A percentile compares a stretch with the other conserved stretches of the same genome.
phyloP scores from a whole-genome alignment of 2,888 invertebrate species.

The Deilephila elpenor region DNA sequence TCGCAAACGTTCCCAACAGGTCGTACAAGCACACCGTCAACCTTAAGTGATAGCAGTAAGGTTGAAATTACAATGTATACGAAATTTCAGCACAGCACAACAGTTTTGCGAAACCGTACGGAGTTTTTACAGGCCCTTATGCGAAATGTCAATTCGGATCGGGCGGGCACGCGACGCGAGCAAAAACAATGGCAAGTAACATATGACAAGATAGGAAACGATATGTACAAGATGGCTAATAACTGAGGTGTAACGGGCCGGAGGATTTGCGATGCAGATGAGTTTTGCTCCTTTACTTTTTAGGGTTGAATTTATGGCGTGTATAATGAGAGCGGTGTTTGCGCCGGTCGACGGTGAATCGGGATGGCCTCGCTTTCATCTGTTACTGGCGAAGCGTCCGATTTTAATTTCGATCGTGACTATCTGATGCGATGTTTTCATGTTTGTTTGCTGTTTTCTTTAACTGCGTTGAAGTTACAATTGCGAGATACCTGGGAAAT shows the following conservation, averaged over 20 bases:
- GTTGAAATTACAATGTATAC: slow-evolving; percentile 40
- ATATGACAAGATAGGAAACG: slow-evolving; percentile 73
- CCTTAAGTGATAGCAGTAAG: slow-evolving; percentile 42
- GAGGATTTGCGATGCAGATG: slow-evolving; percentile 25
- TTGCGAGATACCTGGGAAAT: too few relatives aligned
- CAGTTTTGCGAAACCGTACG: slow-evolving; percentile 57
- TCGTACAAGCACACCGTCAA: slow-evolving; percentile 19
- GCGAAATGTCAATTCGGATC: slow-evolving; percentile 81
- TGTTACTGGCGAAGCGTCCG: not conserved
- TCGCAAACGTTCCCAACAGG: slow-evolving; percentile 47
- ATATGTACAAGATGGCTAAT: slow-evolving; percentile 65
- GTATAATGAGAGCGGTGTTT: slow-evolving; percentile 21
- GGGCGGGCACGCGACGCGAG: slow-evolving; percentile 56
- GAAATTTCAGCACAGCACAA: slow-evolving; percentile 17
- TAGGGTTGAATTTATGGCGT: slow-evolving; percentile 10
- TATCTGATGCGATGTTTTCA: not conserved
- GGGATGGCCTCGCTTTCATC: slow-evolving; percentile 15
- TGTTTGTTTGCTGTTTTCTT: not conserved
- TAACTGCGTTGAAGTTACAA: not conserved
- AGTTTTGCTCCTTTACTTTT: slow-evolving; percentile 27
- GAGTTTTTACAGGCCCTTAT: slow-evolving; percentile 82
- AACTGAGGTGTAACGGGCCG: slow-evolving; percentile 40
- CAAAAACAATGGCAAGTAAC: slow-evolving; percentile 76
- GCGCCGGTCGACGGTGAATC: slow-evolving; percentile 2
- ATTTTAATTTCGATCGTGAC: slow-evolving; percentile 3